Percentiles rank a stretch among this genome's conserved stretches.
phyloP scores from a whole-genome alignment of 2,113 vertebrate species.

The Stictonetta naevosa region DNA sequence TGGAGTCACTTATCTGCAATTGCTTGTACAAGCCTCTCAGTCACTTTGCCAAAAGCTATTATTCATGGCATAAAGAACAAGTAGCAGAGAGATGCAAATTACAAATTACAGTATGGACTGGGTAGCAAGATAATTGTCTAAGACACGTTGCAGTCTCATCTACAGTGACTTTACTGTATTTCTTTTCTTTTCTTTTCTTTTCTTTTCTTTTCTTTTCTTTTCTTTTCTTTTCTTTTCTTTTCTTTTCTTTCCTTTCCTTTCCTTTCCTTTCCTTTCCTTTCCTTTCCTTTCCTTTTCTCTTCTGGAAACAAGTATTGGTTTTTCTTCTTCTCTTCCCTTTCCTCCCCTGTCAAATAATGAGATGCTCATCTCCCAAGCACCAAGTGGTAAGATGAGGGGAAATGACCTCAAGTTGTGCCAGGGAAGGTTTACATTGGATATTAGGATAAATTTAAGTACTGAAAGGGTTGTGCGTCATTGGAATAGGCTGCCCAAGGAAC shows the following conservation, averaged over 20 bases:
- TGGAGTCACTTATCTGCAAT: background rate
- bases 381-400: too few species aligned
- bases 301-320: background rate
- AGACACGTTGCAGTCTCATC: background rate
- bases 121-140: background rate
- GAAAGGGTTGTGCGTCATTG: too few species aligned
- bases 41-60: background rate
- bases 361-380: background rate
- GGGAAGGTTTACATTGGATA: too few species aligned
- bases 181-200: too few species aligned
- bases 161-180: background rate
- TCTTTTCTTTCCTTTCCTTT: too few species aligned
- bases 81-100: background rate
- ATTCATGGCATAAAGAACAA: background rate
- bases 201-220: too few species aligned
- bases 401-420: too few species aligned
- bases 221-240: too few species aligned
- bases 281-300: background rate
- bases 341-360: background rate
- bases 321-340: background rate
- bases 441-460: too few species aligned
- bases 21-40: background rate
- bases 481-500: too few species aligned
- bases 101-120: background rate
- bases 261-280: too few species aligned